Percentiles rank a stretch among this genome's conserved stretches.
Conservation (phyloP, 2,797 vertebrate species). For the Todus mexicanus region DNA sequence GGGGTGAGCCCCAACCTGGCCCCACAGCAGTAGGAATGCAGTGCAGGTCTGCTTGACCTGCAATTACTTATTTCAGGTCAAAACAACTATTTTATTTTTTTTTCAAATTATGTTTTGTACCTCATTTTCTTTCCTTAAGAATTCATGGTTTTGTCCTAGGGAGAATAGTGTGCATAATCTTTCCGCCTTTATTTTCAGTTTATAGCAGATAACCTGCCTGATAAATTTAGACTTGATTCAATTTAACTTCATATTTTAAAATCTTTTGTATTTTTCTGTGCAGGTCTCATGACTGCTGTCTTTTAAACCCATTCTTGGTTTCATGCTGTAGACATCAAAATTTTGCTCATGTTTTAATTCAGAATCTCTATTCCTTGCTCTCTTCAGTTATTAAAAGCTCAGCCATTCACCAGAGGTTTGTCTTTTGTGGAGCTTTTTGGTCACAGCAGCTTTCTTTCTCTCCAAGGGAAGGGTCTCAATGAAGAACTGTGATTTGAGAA, state of each 20-base stretch:
- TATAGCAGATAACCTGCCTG: neutral
- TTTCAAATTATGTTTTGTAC: neutral
- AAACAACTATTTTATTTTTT: neutral
- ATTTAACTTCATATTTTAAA: slow-evolving; percentile 14
- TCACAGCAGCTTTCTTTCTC: neutral
- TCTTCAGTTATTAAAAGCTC: slow-evolving; percentile 31
- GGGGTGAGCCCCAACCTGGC: neutral
- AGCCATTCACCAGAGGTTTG: slow-evolving; percentile 21
- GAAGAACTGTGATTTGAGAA: slow-evolving; percentile 32
- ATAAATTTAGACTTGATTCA: slow-evolving; percentile 21
- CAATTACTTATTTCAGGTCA: neutral
- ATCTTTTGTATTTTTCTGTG: slow-evolving; percentile 19
- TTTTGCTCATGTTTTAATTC: slow-evolving; percentile 21
- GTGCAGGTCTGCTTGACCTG: neutral
- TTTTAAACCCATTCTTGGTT: slow-evolving; percentile 38
- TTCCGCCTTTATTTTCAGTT: neutral
- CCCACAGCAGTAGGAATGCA: neutral
- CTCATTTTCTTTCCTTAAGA: neutral
- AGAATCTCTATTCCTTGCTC: slow-evolving; percentile 17
- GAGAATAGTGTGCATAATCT: neutral
- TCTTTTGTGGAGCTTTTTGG: slow-evolving; percentile 39
- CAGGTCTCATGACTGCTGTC: neutral
- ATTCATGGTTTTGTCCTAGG: neutral
- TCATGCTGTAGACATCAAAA: slow-evolving; percentile 33
- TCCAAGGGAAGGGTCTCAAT: neutral